phyloP scores from a whole-genome alignment of 2,888 invertebrate species.

The Brachylomia viminalis region DNA sequence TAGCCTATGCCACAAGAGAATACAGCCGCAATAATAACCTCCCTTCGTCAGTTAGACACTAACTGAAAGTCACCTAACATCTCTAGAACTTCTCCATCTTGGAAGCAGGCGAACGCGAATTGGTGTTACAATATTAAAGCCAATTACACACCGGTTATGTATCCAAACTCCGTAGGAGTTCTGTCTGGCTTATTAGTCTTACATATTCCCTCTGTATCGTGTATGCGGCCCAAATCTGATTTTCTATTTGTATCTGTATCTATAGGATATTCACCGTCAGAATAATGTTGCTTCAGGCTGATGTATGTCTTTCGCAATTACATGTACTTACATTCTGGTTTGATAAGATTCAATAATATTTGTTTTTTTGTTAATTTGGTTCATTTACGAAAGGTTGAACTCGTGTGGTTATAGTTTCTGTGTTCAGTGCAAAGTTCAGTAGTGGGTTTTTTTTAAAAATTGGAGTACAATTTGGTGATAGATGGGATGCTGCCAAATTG shows the following conservation, averaged over 20 bases:
- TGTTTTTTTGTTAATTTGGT: not conserved
- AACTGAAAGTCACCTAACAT: conserved; percentile 21
- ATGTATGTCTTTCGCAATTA: conserved; percentile 26
- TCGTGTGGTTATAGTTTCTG: not conserved
- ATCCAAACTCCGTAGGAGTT: conserved; percentile 46
- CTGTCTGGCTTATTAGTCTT: conserved; percentile 50
- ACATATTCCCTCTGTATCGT: conserved; percentile 55
- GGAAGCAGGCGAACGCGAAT: conserved; percentile 24
- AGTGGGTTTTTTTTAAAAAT: not conserved
- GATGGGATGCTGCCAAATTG: not conserved
- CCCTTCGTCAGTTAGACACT: not conserved
- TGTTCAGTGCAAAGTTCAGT: not conserved
- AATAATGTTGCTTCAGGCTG: conserved; percentile 33
- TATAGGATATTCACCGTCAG: conserved; percentile 32
- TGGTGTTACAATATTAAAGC: conserved; percentile 57
- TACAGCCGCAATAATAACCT: not conserved
- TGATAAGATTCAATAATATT: conserved; percentile 19
- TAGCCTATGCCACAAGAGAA: not conserved
- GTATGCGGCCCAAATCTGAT: conserved; percentile 47
- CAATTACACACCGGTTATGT: conserved; percentile 56
- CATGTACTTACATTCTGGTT: conserved; percentile 6
- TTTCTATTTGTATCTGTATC: conserved; percentile 51
- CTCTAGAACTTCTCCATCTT: conserved; percentile 36
- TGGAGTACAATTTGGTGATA: not conserved
- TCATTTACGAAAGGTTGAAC: not conserved